Base-by-base conservation (phyloP, 2,797 vertebrate genomes). In the Hemitrygon akajei region DNA sequence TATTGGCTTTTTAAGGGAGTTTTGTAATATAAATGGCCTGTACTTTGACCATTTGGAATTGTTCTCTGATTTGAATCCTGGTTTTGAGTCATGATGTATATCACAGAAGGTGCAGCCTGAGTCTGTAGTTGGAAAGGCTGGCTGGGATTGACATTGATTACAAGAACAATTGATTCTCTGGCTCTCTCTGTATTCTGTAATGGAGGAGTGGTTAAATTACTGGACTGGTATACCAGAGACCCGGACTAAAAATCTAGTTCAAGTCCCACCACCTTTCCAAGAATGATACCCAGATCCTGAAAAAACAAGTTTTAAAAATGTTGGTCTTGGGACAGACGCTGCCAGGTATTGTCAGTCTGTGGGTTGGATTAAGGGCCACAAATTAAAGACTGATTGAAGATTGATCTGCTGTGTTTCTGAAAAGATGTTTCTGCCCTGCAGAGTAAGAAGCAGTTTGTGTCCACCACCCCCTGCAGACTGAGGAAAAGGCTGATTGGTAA, bases 401-500 rank as follows among this genome's bases (percentile, higher is more conserved):
- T 73, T 73, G 71, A 73, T 73, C 71, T 22, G 71, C 18, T 22
- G 22, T 25, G 6, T 6, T 73, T 66, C 86, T 89, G 30, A 89
- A 1, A 7, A 34, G n/a, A 37, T 16, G 1, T 66, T 66, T 89
- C 16, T 89, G 3, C 16, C 14, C 86, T n/a, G 93, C 96, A 98
- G 98, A 96, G 94, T 75, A 98, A 97, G 95, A 98, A 96, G 95
- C 97, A 96, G 93, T 97, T 97, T 96, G 96, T 97, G 60, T 98
- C 98, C 94, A 98, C 98, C 56, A 98, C 97, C 20, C 97, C 98
- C 91, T 97, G 97, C 96, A 97, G 97, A 94, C 96, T 98, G 94
- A 97, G 98, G 95, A 99, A 98, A 96, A 97, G 98, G 95, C 96
- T 99, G 86, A 95, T 97, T 95, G 97, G 99, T 99, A 95, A 96